Percentiles rank a stretch among this genome's conserved stretches.
phyloP scores from a whole-genome alignment of 2,113 vertebrate species.

The Oreamnos americanus region DNA sequence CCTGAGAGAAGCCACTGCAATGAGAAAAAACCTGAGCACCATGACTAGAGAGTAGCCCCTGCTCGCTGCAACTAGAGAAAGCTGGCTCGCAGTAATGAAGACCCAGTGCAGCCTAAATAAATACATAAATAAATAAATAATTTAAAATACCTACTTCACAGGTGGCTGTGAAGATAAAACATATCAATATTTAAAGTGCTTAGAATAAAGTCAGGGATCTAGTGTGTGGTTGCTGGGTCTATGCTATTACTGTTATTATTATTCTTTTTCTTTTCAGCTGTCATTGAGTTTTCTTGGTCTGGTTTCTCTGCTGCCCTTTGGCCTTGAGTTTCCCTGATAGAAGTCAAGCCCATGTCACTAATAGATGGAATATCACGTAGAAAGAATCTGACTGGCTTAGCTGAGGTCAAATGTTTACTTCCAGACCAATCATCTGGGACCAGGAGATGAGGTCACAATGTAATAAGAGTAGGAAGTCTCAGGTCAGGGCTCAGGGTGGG shows the following conservation, averaged over 20 bases:
- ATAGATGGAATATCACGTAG: not conserved
- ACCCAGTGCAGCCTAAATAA: not conserved
- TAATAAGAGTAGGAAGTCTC: not conserved
- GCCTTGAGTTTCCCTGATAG: not conserved
- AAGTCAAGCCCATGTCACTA: not conserved
- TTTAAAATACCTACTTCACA: not conserved
- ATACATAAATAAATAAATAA: not conserved
- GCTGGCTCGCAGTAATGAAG: accelerated
- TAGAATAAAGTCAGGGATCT: not conserved
- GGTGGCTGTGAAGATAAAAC: not conserved
- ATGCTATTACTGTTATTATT: not conserved
- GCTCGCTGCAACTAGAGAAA: not conserved
- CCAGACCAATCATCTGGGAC: not conserved
- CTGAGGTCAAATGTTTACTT: not conserved
- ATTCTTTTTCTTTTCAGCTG: too few relatives aligned
- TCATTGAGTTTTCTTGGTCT: not conserved
- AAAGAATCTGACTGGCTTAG: not conserved
- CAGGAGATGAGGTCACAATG: not conserved
- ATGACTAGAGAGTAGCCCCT: not conserved
- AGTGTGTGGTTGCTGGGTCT: not conserved
- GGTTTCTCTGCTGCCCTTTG: not conserved
- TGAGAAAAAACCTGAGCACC: not conserved
- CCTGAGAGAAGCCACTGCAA: not conserved
- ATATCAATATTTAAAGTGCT: not conserved
- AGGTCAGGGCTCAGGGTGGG: accelerated